Conservation (phyloP, 2,113 vertebrate genomes). For the Stigmatopora argus region DNA sequence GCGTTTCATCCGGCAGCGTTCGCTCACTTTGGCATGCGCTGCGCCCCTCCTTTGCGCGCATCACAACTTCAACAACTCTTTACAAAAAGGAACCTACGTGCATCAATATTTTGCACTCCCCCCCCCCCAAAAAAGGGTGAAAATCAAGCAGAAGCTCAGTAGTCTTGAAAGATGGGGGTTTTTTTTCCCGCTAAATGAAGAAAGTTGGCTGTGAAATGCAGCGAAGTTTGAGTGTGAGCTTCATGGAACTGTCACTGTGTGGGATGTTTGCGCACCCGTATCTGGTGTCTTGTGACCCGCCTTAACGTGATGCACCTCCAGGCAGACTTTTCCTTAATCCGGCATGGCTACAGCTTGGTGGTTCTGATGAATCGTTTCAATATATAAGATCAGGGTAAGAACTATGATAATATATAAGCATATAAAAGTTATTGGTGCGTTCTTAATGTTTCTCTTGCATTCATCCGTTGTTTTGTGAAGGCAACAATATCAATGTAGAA, state of each 20-base stretch:
- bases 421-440: not conserved
- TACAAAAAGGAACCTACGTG: not conserved
- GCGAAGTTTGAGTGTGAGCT: not conserved
- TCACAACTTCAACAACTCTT: constrained; percentile 12
- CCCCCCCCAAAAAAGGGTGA: constrained; percentile 26
- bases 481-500: not conserved
- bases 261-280: not conserved
- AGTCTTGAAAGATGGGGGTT: not conserved
- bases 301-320: not conserved
- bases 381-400: not conserved
- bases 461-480: not conserved
- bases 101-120: not conserved
- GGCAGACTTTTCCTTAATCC: not conserved
- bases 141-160: constrained; percentile 39
- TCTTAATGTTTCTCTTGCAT: not conserved
- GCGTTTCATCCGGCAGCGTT: constrained; percentile 69
- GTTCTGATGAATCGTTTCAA: not conserved
- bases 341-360: not conserved
- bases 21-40: constrained; percentile 67
- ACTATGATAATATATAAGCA: too few relatives aligned
- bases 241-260: constrained; percentile 1
- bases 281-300: not conserved
- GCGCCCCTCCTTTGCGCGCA: constrained; percentile 68
- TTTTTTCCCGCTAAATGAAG: not conserved
- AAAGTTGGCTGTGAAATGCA: not conserved